Base-by-base conservation (phyloP, 2,797 vertebrate species). In the Gadopsis bispinosus region DNA sequence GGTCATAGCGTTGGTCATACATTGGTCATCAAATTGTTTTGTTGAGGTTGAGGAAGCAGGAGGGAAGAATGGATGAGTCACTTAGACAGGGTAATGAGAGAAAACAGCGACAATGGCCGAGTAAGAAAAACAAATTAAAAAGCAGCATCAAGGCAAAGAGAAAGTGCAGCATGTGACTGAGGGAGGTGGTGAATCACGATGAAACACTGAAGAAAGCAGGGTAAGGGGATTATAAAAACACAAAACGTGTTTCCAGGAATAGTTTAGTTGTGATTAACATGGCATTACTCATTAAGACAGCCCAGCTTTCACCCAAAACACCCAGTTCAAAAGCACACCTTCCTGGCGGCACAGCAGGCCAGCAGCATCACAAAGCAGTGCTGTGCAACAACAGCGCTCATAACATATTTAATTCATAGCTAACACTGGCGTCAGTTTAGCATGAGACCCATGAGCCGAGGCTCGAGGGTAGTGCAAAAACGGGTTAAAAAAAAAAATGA, bases 11-110 rank as follows among this genome's bases (percentile, higher is more conserved):
- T 53, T 79, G 26, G 60, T 85, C 78, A 85, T 20, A 29, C 26
- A 48, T 29, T 62, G 68, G 76, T 83, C 87, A 81, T 83, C 78
- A 70, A 47, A 74, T 73, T 59, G 26, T 26, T 26, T 26, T 26
- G 26, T 26, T 26, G 53, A 51, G 69, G 31, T 53, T 22, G 51
- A 73, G 75, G 73, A 86, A 86, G 70, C 64, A 65, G 53, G 59
- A 67, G 13, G 51, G 35, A 69, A 82, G 75, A 63, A 86, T 3
- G 51, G 60, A 81, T 90, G 86, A 93, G 70, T 93, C 89, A 93
- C 55, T 77, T 77, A 59, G 58, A 77, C 14, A 58, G 45, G 59
- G 51, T 20, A 79, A 86, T 50, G 29, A 51, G 51, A 47, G 14
- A 70, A 75, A 22, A 71, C 26, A n/a, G 69, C n/a, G 5, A 61